These are phyloP conservation scores for Cliona cf. orientalis DNA, from an alignment of 37 sponge, comb jelly and placozoan genomes.

Conservation along the genomic window DNA sequence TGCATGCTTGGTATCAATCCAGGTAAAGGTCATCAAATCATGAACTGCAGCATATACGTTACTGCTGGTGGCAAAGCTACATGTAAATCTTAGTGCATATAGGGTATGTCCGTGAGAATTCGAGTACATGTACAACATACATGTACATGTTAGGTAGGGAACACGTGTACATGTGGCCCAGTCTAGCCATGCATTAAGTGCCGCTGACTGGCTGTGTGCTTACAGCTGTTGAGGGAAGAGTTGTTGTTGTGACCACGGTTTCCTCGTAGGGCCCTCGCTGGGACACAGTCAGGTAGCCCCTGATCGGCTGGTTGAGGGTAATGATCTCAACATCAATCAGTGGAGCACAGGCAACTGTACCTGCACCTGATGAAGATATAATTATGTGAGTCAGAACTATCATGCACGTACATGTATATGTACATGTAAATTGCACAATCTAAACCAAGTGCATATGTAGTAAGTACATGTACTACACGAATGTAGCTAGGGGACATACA, in stretches of 20 bases:
- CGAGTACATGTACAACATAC: neutral
- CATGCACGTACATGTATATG: neutral
- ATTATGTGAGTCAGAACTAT: neutral
- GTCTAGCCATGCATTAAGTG: neutral
- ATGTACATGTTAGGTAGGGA: neutral
- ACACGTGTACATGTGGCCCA: too few species aligned
- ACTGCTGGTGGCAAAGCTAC: neutral
- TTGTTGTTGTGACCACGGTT: constrained; percentile 37
- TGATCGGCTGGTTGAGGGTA: neutral
- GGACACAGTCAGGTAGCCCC: neutral
- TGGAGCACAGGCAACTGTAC: constrained; percentile 61
- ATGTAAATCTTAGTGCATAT: neutral
- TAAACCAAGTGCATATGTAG: too few species aligned
- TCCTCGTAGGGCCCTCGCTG: constrained; percentile 43
- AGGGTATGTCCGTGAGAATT: neutral
- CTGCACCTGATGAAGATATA: neutral
- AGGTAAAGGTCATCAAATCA: neutral
- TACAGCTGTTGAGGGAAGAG: neutral
- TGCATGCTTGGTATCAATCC: too few species aligned
- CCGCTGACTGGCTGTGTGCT: too few species aligned
- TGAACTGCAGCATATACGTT: neutral
- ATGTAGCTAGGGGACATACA: neutral
- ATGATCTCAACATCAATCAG: constrained; percentile 38
- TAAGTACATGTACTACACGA: too few species aligned
- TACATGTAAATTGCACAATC: neutral